Evolutionary conservation across 2,113 vertebrate species (phyloP), one percentile per base, ranked within the genome.

Genomic region (Paratilapia polleni): DNA sequence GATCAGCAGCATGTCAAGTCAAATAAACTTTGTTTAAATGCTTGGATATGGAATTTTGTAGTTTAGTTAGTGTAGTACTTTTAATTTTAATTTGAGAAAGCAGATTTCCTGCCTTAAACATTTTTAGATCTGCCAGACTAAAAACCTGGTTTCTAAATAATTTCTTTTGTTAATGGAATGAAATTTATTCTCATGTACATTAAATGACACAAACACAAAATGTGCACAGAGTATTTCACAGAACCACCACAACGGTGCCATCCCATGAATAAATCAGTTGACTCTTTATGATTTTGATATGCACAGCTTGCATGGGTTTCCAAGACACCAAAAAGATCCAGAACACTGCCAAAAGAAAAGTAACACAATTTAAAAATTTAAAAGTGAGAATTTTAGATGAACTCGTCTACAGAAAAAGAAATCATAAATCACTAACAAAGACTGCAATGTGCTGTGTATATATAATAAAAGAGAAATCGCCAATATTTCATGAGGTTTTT

Each of bases 321-420:
- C 15, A 19, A 63, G 49, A 78, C 47, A 49, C 20, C 15, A 62
- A 8, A 60, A 76, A 36, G 24, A 56, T 77, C 24, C 38, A 80
- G 26, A 63, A 61, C 34, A 59, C 66, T 52, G 66, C 66, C 66
- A 73, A 73, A 73, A 73, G 43, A 73, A 73, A 52, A 73, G 66
- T 73, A 73, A 73, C 66, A 73, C 43, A 52, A 73, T 73, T 52
- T 52, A 73, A 73, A 73, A 52, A 73, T 73, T 73, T 73, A 73
- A 52, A 73, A 73, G 43, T 73, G 24, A 73, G 66, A 73, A 73
- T 73, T 73, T 52, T 52, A 73, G 66, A 73, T 73, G 43, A 73
- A 73, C 17, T 13, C 10, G 17, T 73, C 66, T 52, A 49, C 24
- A 73, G 43, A 73, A 52, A 49, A 52, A 73, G 43, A 13, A 52